phyloP scores from a whole-genome alignment of 2,888 invertebrate genomes.

The Abrostola tripartita region DNA sequence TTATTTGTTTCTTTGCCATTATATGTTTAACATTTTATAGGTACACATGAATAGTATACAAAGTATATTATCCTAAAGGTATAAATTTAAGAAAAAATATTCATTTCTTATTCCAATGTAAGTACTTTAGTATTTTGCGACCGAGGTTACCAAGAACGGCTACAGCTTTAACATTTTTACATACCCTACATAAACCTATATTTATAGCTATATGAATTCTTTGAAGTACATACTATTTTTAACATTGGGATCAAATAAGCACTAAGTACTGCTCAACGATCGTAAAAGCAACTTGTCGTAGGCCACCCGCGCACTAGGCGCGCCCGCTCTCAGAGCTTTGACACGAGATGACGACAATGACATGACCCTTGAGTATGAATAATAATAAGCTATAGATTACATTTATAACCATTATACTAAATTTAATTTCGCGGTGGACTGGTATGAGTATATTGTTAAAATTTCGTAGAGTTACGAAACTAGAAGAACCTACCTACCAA shows the following conservation, averaged over 20 bases:
- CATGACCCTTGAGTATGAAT: conserved; percentile 55
- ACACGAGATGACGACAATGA: conserved; percentile 64
- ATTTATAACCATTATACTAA: not conserved
- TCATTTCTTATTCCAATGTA: no score
- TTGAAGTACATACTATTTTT: conserved; percentile 49
- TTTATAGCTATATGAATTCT: conserved; percentile 32
- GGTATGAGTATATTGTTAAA: no score
- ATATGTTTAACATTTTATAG: no score
- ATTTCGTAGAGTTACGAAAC: no score
- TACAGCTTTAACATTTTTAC: conserved; percentile 8
- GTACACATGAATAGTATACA: no score
- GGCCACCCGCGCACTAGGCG: conserved; percentile 74
- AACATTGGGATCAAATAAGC: conserved; percentile 51
- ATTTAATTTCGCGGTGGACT: no score
- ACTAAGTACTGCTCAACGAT: conserved; percentile 49
- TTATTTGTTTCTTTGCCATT: no score
- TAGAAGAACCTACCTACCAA: no score
- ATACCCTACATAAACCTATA: not conserved
- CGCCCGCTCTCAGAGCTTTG: conserved; percentile 42
- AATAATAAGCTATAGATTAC: conserved; percentile 11
- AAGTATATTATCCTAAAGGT: no score
- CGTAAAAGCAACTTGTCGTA: conserved; percentile 55
- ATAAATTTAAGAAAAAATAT: no score
- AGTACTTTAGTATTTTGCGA: no score
- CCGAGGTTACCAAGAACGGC: no score